Base-by-base conservation (phyloP, 2,888 invertebrate genomes). In the Platypus cylindrus region DNA sequence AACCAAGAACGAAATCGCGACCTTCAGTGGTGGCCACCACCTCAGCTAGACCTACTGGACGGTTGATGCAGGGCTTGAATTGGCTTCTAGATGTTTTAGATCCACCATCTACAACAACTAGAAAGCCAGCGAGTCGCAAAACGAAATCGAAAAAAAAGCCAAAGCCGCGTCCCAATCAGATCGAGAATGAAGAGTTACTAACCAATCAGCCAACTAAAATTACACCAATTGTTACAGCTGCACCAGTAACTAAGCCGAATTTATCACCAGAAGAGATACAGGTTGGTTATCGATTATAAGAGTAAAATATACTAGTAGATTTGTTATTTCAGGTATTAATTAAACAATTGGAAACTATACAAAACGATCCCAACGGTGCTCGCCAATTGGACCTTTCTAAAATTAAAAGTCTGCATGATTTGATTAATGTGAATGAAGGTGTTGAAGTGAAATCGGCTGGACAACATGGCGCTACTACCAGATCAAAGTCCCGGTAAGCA, bases 11-110 rank as follows among this genome's bases (percentile, higher is more conserved):
- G 16, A 50, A 46, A 32, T 49, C 55, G 3, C 55, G 45, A 40
- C 50, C 44, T 26, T 59, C 48, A n/a, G 14, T 33, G 5, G 16
- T 9, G 15, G 12, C 26, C 16, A 60, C 65, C 2, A 50, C 67
- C 7, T 61, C 70, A n/a, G 59, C 56, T 14, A 55, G 59, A 3
- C 44, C 65, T 55, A 58, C 62, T 44, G 58, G 63, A 43, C 48
- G 55, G 16, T 30, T 62, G 3, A 55, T 58, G 51, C 58, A 58
- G 47, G 59, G 63, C 13, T 40, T 63, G 7, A 60, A 55, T 37
- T 62, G 62, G 62, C 43, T 63, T 9, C 42, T 62, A 3, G 60
- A 58, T 38, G 54, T 56, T 23, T 48, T 61, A n/a, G 53, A 53
- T 18, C 49, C 48, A 17, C 48, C 48, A 5, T n/a, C n/a, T n/a